Percentiles rank a stretch among this genome's conserved stretches.
phyloP scores from a whole-genome alignment of 2,113 vertebrate species.

The Aythya baeri region DNA sequence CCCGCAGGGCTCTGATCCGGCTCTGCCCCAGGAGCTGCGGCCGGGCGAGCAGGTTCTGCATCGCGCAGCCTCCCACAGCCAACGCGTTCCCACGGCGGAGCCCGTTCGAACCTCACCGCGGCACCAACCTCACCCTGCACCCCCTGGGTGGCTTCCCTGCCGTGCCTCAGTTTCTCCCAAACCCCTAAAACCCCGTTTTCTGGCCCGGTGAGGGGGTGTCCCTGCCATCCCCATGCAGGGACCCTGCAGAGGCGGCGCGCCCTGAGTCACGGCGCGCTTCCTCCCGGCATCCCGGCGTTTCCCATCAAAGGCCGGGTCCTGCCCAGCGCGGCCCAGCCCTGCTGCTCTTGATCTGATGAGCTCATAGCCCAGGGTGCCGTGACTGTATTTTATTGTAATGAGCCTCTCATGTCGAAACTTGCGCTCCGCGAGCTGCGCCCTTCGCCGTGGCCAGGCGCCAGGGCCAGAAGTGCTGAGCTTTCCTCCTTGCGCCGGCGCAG shows the following conservation, averaged over 20 bases:
- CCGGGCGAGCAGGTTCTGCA: not conserved
- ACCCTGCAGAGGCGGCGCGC: not conserved
- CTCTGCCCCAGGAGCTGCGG: not conserved
- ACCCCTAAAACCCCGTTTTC: accelerated
- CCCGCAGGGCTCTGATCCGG: not conserved
- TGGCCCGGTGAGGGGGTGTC: not conserved
- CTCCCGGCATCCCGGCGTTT: not conserved
- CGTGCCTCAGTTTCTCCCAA: not conserved
- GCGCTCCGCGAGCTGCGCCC: not conserved
- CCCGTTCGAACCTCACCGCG: not conserved
- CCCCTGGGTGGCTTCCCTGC: not conserved
- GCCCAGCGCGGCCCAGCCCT: conserved; percentile 53
- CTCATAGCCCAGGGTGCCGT: conserved; percentile 45
- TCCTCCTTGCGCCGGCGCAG: not conserved
- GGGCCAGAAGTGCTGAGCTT: conserved; percentile 31
- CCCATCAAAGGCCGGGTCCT: conserved; percentile 41
- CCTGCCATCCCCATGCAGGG: not conserved
- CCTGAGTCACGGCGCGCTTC: not conserved
- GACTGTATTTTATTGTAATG: conserved; percentile 42
- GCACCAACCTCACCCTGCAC: not conserved
- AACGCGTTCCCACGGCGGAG: not conserved
- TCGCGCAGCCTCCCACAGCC: not conserved
- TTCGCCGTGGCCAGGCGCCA: not conserved
- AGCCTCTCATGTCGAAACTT: conserved; percentile 16
- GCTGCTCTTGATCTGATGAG: conserved; percentile 16